Evolutionary conservation across 2,113 vertebrate genomes (phyloP).

Genomic region (Orthonyx spaldingii): DNA sequence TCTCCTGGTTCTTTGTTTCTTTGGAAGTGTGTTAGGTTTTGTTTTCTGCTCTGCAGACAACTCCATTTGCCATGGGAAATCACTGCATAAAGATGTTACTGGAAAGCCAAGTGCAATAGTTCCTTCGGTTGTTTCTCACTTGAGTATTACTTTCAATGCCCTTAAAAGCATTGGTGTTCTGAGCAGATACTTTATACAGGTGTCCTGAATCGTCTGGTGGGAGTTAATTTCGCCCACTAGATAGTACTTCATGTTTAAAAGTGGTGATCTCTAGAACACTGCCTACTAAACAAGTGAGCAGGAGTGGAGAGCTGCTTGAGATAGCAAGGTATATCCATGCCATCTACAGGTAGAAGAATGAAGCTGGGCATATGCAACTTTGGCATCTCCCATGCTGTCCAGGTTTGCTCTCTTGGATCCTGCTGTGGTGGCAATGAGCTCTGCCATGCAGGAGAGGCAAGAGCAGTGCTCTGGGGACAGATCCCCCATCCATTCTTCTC

Average conservation of each 20-base stretch:
- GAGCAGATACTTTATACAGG: not conserved
- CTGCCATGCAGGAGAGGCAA: not conserved
- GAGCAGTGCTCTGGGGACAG: not conserved
- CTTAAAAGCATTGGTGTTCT: not conserved
- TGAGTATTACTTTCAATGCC: not conserved
- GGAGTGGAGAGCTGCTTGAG: not conserved
- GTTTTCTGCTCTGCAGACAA: not conserved
- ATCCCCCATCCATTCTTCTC: not conserved
- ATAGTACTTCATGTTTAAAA: not conserved
- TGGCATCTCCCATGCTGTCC: not conserved
- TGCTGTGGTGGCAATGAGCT: not conserved
- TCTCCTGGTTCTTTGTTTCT: not conserved
- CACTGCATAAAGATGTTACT: not conserved
- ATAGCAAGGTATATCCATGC: constrained; percentile 31
- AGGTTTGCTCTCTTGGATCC: not conserved
- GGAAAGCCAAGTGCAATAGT: not conserved
- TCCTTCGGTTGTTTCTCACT: not conserved
- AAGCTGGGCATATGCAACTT: not conserved
- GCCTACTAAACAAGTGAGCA: not conserved
- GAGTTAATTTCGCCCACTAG: not conserved
- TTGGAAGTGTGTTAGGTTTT: not conserved
- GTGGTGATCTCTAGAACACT: not conserved
- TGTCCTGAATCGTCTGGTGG: not conserved
- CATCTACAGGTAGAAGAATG: constrained; percentile 46
- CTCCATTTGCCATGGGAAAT: not conserved